Conservation (phyloP, 2,888 invertebrate species). For the Cryptophagus acutangulus region DNA sequence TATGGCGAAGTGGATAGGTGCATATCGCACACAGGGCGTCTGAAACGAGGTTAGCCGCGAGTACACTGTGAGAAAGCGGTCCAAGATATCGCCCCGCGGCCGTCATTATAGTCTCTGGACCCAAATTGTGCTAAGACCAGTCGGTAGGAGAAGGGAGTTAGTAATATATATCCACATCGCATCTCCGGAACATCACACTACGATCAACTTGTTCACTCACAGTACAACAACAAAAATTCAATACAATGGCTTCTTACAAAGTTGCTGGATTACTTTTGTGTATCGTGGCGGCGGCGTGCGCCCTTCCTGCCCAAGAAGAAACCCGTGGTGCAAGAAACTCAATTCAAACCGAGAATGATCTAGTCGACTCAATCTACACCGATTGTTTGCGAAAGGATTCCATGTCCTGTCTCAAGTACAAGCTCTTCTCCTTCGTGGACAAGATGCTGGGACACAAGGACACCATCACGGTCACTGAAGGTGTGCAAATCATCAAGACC, state of each 20-base stretch:
- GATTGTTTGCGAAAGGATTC: slow-evolving; percentile 81
- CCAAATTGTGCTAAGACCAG: slow-evolving; percentile 46
- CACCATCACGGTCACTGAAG: slow-evolving; percentile 73
- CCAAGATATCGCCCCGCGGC: slow-evolving; percentile 47
- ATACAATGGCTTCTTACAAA: slow-evolving; percentile 52
- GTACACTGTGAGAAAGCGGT: slow-evolving; percentile 49
- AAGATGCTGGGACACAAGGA: slow-evolving; percentile 79
- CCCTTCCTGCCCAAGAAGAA: slow-evolving; percentile 66
- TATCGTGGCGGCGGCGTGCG: slow-evolving; percentile 54
- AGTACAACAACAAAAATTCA: too few relatives aligned
- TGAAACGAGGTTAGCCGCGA: slow-evolving; percentile 46
- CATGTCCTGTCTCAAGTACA: slow-evolving; percentile 79
- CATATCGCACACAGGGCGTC: slow-evolving; percentile 41
- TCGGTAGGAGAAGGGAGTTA: slow-evolving; percentile 42
- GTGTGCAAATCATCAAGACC: slow-evolving; percentile 77
- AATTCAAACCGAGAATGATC: slow-evolving; percentile 68
- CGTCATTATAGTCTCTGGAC: slow-evolving; percentile 47
- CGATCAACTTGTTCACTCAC: slow-evolving; percentile 36
- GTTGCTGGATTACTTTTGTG: slow-evolving; percentile 52
- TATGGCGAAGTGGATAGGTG: slow-evolving; percentile 21
- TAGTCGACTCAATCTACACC: slow-evolving; percentile 69
- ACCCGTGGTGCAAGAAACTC: slow-evolving; percentile 53
- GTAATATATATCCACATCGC: slow-evolving; percentile 46
- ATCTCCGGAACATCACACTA: slow-evolving; percentile 43
- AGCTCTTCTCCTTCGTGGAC: slow-evolving; percentile 80